phyloP scores from a whole-genome alignment of 2,113 vertebrate species.

The Muntiacus reevesi region DNA sequence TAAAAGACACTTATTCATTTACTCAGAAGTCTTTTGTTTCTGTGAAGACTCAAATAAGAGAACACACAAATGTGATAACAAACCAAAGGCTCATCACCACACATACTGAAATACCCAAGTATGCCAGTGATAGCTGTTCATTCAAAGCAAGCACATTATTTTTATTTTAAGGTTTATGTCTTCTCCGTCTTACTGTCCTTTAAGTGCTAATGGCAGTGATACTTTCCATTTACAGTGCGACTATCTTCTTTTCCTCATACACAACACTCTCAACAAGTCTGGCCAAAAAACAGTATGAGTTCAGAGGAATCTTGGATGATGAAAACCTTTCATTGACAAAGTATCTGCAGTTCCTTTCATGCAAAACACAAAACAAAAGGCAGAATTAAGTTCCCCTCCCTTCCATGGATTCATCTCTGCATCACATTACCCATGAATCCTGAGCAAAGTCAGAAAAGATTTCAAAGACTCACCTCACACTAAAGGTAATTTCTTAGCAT shows the following conservation, averaged over 20 bases:
- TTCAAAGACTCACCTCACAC: not conserved
- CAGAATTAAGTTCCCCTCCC: slow-evolving; percentile 42
- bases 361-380: slow-evolving; percentile 50
- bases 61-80: not conserved
- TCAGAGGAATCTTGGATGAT: slow-evolving; percentile 42
- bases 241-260: not conserved
- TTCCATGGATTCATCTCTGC: not conserved
- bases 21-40: not conserved
- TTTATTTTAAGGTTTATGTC: not conserved
- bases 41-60: not conserved
- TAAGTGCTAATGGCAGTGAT: slow-evolving; percentile 33
- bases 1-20: not conserved
- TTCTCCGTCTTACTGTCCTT: slow-evolving; percentile 27
- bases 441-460: not conserved
- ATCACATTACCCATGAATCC: not conserved
- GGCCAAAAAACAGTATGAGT: not conserved
- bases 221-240: not conserved
- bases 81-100: not conserved
- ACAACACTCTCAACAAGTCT: slow-evolving; percentile 42
- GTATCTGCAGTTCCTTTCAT: slow-evolving; percentile 37
- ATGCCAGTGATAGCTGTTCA: slow-evolving; percentile 4
- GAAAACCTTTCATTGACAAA: slow-evolving; percentile 59
- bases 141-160: slow-evolving; percentile 25
- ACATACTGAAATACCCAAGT: slow-evolving; percentile 9
- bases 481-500: not conserved